Percentiles rank a stretch among this genome's conserved stretches.
Conservation (phyloP, 2,797 vertebrate genomes). For the Falco columbarius region DNA sequence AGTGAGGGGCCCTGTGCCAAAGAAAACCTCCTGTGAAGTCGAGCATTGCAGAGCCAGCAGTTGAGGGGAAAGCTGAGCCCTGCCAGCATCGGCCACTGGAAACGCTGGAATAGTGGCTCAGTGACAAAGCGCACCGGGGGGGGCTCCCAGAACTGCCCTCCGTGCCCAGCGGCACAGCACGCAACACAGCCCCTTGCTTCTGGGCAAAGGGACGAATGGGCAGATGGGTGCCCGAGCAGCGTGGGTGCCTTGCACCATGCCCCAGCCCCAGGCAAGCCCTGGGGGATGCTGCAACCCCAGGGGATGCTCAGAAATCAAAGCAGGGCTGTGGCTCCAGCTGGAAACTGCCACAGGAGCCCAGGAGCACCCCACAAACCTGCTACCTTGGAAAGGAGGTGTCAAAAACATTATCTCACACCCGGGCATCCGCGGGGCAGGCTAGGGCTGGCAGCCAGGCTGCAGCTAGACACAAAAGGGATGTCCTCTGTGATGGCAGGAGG, state of each 20-base stretch:
- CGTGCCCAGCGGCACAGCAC: rapidly evolving
- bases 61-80: conserved; percentile 34
- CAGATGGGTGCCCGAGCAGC: rapidly evolving
- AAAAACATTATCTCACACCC: not conserved
- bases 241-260: rapidly evolving
- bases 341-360: not conserved
- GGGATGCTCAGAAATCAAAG: not conserved
- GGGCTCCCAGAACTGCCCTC: not conserved
- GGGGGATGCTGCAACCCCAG: rapidly evolving
- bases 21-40: conserved; percentile 53
- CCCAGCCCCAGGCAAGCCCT: not conserved
- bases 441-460: not conserved
- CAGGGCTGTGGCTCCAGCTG: not conserved
- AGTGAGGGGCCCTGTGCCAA: conserved; percentile 2
- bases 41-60: not conserved
- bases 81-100: not conserved
- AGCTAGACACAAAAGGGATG: not conserved
- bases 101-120: not conserved
- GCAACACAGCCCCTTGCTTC: rapidly evolving
- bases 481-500: not conserved
- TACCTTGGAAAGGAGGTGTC: not conserved
- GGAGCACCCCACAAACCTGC: not conserved
- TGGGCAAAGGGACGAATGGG: not conserved
- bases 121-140: not conserved
- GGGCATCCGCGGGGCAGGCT: rapidly evolving